Conservation (phyloP, 2,113 vertebrate species). For the Merops nubicus region DNA sequence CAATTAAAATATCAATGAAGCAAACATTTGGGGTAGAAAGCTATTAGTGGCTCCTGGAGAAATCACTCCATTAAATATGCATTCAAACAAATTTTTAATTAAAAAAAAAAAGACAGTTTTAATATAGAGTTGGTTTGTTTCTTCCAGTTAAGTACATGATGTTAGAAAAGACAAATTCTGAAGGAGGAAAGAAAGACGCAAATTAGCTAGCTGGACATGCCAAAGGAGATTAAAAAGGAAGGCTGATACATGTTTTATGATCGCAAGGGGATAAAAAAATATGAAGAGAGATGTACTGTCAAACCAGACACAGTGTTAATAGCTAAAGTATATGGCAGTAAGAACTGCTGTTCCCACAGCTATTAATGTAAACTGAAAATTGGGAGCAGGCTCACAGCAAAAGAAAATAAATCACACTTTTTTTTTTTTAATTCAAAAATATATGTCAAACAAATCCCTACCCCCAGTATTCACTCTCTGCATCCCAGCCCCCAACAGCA, state of each 20-base stretch:
- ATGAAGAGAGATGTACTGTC: constrained; percentile 50
- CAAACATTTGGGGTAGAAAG: constrained; percentile 39
- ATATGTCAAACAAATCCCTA: constrained; percentile 16
- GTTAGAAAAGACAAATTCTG: constrained; percentile 7
- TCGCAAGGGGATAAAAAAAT: constrained; percentile 14
- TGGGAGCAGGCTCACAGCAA: constrained; percentile 50
- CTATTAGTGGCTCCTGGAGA: constrained; percentile 6
- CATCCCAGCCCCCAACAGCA: neutral
- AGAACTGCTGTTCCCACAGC: constrained; percentile 55
- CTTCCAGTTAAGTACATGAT: neutral
- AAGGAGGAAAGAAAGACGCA: neutral
- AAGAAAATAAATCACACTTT: constrained; percentile 58
- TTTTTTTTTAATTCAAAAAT: constrained; percentile 31
- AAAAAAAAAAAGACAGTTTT: neutral
- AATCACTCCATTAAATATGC: constrained; percentile 30
- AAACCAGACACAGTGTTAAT: constrained; percentile 58
- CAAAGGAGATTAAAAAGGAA: constrained; percentile 48
- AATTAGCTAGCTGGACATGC: constrained; percentile 51
- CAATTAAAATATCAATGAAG: constrained; percentile 64
- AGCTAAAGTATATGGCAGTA: constrained; percentile 51
- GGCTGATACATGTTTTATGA: constrained; percentile 55
- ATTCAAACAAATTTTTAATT: neutral
- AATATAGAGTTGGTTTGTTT: neutral
- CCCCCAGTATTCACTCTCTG: neutral
- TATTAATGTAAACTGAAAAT: constrained; percentile 67